These are phyloP conservation scores for Gallinago stenura DNA, from an alignment of 2,797 vertebrate genomes.

Conservation along the genomic window DNA sequence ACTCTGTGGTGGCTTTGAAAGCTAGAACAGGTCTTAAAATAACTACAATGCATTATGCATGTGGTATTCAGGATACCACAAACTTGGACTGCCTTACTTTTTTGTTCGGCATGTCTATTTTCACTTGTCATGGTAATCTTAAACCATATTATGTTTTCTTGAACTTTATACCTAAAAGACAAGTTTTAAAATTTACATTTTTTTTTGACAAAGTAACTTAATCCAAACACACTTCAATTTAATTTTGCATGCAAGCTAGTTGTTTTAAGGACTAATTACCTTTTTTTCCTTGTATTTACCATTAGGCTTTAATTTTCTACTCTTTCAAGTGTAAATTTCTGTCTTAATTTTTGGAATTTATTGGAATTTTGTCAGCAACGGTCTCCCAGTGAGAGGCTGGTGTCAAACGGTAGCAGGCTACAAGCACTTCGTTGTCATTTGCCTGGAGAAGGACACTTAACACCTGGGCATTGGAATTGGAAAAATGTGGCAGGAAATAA, in stretches of 20 bases:
- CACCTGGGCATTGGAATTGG: background rate
- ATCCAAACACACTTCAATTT: background rate
- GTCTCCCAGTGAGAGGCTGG: background rate
- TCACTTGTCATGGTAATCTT: background rate
- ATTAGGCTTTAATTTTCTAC: background rate
- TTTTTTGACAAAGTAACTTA: background rate
- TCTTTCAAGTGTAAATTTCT: background rate
- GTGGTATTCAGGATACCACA: background rate
- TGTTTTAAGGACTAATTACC: background rate
- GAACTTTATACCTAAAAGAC: background rate
- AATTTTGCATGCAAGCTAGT: background rate
- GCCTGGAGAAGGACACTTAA: background rate
- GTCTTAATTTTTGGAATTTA: background rate
- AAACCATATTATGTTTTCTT: background rate
- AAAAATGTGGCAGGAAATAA: background rate
- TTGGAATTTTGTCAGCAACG: background rate
- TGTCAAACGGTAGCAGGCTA: background rate
- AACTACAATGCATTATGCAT: background rate
- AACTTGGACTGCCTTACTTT: background rate
- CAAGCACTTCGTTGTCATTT: background rate
- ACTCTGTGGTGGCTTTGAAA: background rate
- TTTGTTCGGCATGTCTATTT: background rate
- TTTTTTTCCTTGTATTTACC: background rate
- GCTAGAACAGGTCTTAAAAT: slow-evolving; percentile 3
- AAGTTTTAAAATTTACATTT: background rate